A percentile compares a stretch with the other conserved stretches of the same genome.
These are phyloP conservation scores for Psittacula echo DNA, from an alignment of 2,797 vertebrate species.

Conservation along the genomic window DNA sequence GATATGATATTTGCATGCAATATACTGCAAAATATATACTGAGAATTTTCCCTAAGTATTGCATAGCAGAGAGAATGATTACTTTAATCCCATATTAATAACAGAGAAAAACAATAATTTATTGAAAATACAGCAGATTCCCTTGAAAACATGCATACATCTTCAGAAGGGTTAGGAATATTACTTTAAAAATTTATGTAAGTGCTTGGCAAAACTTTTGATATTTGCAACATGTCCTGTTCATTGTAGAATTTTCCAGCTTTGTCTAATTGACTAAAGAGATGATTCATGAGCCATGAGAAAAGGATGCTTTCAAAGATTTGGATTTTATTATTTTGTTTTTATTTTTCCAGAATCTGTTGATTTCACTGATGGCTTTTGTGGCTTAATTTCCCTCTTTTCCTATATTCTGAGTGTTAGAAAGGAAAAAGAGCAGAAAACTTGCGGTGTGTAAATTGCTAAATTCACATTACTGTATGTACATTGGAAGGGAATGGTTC, in stretches of 20 bases:
- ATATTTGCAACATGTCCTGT: background rate
- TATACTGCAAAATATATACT: background rate
- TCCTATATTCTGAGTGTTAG: background rate
- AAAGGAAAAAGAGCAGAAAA: background rate
- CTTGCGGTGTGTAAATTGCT: background rate
- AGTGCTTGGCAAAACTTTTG: background rate
- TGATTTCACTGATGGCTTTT: background rate
- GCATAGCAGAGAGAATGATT: background rate
- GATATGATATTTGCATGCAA: background rate
- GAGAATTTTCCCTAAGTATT: background rate
- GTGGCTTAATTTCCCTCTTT: background rate
- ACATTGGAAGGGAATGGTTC: background rate
- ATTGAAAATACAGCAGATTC: background rate
- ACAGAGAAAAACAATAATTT: background rate
- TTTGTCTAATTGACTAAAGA: background rate
- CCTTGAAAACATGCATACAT: background rate
- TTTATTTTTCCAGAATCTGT: background rate
- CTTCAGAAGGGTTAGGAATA: background rate
- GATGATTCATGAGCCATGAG: background rate
- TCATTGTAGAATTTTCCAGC: background rate
- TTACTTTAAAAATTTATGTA: background rate
- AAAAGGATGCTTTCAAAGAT: background rate
- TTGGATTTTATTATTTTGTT: background rate
- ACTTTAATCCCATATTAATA: background rate
- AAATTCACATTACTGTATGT: background rate